phyloP scores from a whole-genome alignment of 2,888 invertebrate genomes.

The Stenchaetothrips biformis region DNA sequence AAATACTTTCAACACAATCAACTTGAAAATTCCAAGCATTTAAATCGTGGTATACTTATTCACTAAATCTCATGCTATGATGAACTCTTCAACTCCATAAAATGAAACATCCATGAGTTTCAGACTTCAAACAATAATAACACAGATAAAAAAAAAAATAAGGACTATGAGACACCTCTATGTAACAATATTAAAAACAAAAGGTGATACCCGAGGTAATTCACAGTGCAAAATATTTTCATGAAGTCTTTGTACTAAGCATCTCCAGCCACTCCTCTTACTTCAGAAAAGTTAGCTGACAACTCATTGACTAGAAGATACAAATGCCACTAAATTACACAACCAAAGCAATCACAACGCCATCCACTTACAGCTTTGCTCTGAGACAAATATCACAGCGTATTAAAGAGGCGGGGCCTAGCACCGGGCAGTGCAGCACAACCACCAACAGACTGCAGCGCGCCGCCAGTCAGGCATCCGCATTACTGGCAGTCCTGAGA shows the following conservation, averaged over 20 bases:
- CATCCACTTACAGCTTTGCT: neutral
- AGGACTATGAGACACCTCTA: neutral
- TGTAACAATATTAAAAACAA: neutral
- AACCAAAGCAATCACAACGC: neutral
- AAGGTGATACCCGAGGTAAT: neutral
- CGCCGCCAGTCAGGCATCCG: neutral
- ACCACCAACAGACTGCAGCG: neutral
- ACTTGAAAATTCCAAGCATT: no score
- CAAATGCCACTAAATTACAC: neutral
- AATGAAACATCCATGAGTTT: neutral
- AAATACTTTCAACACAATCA: no score
- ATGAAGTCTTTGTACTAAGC: slow-evolving; percentile 21
- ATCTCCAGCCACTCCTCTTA: neutral
- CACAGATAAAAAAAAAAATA: neutral
- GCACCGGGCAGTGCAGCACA: neutral
- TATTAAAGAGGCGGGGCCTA: neutral
- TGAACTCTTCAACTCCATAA: neutral
- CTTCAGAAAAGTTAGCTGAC: neutral
- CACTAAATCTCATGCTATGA: neutral
- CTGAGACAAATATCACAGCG: slow-evolving; percentile 9
- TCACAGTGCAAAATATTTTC: neutral
- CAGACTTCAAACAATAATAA: neutral
- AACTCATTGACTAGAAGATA: slow-evolving; percentile 1
- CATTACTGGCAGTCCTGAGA: neutral
- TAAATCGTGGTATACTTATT: neutral